Conservation (phyloP, 2,113 vertebrate genomes). For the Catharus fuscescens region DNA sequence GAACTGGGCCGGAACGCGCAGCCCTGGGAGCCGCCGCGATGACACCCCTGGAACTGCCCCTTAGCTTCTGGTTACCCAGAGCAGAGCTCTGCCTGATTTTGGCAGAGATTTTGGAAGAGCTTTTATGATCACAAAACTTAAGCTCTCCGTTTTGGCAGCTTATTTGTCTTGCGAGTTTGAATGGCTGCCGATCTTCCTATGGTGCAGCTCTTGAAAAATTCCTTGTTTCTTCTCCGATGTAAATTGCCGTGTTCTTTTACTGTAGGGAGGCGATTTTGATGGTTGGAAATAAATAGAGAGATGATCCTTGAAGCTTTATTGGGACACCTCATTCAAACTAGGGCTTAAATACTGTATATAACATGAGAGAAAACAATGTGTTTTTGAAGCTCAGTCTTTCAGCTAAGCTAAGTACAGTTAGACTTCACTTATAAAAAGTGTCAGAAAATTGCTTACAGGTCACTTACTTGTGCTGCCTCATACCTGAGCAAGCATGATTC, state of each 20-base stretch:
- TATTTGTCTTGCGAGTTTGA: neutral
- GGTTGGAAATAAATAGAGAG: neutral
- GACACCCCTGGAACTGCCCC: neutral
- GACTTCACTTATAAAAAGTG: neutral
- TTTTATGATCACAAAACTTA: fast-evolving
- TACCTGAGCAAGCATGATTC: neutral
- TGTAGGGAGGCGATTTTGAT: fast-evolving
- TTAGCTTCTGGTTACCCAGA: fast-evolving
- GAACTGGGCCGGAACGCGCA: fast-evolving
- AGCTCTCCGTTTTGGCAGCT: fast-evolving
- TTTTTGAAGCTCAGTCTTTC: neutral
- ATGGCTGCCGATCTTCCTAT: neutral
- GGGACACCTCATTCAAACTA: neutral
- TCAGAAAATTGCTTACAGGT: neutral
- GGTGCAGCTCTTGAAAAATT: neutral
- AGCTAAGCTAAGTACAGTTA: neutral
- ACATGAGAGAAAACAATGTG: neutral
- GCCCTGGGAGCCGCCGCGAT: neutral
- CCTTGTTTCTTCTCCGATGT: fast-evolving
- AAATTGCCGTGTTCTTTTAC: neutral
- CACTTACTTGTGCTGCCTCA: neutral
- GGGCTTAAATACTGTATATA: neutral
- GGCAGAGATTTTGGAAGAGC: no score
- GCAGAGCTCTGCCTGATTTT: neutral
- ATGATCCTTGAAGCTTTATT: neutral